Evolutionary conservation across 2,797 vertebrate species (phyloP), one percentile per base, ranked within the genome.

Genomic region (Hypotaenidia okinawae): DNA sequence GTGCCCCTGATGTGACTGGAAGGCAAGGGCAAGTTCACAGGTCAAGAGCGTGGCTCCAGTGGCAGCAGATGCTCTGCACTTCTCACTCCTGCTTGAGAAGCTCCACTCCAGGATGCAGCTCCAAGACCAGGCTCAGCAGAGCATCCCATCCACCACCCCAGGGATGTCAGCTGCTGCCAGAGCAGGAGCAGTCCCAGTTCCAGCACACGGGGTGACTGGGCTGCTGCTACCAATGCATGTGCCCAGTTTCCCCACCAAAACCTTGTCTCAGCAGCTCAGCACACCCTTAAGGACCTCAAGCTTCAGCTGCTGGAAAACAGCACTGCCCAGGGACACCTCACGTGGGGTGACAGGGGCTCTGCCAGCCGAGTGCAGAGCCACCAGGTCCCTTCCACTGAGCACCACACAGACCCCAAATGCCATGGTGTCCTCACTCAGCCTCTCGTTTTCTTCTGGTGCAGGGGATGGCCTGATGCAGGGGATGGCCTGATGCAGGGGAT

Each of bases 351-450:
- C 45, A 47, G 24, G 32, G 11, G 51, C 30, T 10, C 3, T 2
- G 4, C 25, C 73, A 41, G 35, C 4, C 0, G 0, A 15, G 23
- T 25, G 39, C 73, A 0, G 6, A 33, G 43, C 58, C 75, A 41
- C 0, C 12, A 11, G 16, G 45, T 16, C 33, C 13, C 6, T 51
- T 23, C 68, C 30, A 55, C 4, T 22, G 16, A 11, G 43, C 5
- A 6, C 22, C 1, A 1, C 2, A 4, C 39, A 5, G 22, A 43
- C 22, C 63, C 33, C 57, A 24, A 41, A 41, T 1, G 13, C 25
- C 51, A 35, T 7, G 1, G 12, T 43, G 15, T 3, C 8, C 2
- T 59, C 51, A 8, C 11, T 24, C 39, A 47, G n/a, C 33, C 57
- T 49, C 72, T 35, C 1, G 2, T 23, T 27, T 72, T 24, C 66